Conservation (phyloP, 1,140 invertebrate genomes). For the Helicoverpa zea region DNA sequence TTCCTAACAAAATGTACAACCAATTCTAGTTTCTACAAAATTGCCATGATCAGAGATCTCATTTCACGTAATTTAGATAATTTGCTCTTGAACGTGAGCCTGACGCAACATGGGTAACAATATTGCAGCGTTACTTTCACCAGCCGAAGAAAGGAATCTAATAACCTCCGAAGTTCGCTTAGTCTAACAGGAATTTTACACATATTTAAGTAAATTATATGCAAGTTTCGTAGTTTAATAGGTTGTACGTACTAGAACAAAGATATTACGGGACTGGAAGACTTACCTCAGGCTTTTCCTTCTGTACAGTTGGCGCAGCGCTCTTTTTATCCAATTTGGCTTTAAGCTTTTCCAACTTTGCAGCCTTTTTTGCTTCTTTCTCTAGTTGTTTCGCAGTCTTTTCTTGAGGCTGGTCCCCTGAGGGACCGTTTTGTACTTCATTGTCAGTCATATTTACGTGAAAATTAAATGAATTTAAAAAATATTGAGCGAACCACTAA, state of each 20-base stretch:
- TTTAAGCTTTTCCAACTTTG: conserved; percentile 96
- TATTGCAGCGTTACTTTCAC: conserved; percentile 57
- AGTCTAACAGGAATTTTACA: not conserved
- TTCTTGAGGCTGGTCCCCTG: conserved; percentile 84
- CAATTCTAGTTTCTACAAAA: not conserved
- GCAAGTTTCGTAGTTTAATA: not conserved
- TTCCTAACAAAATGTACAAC: no score
- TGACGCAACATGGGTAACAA: conserved; percentile 52
- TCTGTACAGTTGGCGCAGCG: conserved; percentile 82
- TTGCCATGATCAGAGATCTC: not conserved
- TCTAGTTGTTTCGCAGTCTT: conserved; percentile 96
- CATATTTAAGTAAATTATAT: not conserved
- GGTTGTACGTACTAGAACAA: not conserved
- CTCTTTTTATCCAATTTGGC: conserved; percentile 95
- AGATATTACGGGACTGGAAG: not conserved
- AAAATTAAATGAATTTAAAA: conserved; percentile 43
- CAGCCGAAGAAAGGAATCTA: not conserved
- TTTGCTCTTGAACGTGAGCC: conserved; percentile 2
- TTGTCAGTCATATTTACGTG: conserved; percentile 75
- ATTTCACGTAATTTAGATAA: not conserved
- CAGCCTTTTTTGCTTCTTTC: conserved; percentile 96
- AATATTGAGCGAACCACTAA: conserved; percentile 13
- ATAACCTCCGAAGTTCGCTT: conserved; percentile 22
- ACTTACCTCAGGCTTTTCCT: conserved; percentile 90
- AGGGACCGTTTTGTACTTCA: conserved; percentile 67